Evolutionary conservation across 2,113 vertebrate genomes (phyloP), one percentile per base, ranked within the genome.

Genomic region (Chunga burmeisteri): DNA sequence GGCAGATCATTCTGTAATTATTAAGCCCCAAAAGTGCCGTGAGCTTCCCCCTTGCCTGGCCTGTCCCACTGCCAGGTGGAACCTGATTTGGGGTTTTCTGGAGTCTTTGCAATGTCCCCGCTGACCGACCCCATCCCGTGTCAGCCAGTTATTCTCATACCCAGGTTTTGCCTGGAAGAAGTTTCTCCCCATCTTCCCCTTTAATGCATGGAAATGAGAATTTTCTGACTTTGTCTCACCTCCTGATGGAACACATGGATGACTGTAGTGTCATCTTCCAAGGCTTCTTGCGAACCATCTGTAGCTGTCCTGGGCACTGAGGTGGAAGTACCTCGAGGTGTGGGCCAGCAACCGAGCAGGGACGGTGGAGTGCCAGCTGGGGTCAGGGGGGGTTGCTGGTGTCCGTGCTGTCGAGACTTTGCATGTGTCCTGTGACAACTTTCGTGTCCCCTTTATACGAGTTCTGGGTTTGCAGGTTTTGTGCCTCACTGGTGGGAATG

Each of bases 391-490:
- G 2, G 29, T 65, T 50, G 32, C 32, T 55, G 42, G 17, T 52
- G 29, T n/a, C 47, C 30, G 47, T 36, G 26, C 56, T 85, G 73
- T 4, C 5, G 26, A 16, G 6, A 14, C 22, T 73, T 81, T 25
- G 14, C 8, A 5, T 7, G 30, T 1, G 3, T 26, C 47, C 32
- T 15, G 21, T 0, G 1, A 21, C 23, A 5, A 1, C 47, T 32
- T 77, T 27, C 1, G 2, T 22, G 58, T 67, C 6, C 13, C 26
- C 26, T 36, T 63, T 9, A 9, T 18, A 27, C 0, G 3, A 58
- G 29, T 13, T n/a, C 30, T 68, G 66, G 9, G 20, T 8, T 93
- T 29, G 7, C 56, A 61, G 65, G 29, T 49, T 47, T 71, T 79
- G 61, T 65, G 46, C 22, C 46, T 56, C 3, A 0, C 20, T 56